Evolutionary conservation across 1,140 invertebrate genomes (phyloP).

Genomic region (Ephestia elutella): DNA sequence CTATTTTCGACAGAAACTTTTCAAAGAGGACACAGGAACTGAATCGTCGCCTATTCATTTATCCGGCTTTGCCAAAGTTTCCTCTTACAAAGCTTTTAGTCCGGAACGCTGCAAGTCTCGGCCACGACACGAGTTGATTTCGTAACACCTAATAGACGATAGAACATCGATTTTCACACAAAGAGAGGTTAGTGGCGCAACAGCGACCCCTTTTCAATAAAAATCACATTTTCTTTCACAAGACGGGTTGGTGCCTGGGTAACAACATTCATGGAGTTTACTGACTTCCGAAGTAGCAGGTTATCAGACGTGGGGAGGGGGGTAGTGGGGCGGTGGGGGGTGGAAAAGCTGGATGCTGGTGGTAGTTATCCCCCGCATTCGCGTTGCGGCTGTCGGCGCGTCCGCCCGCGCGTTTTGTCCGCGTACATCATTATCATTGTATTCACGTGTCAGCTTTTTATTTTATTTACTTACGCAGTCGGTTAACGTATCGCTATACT

Average conservation of each 20-base stretch:
- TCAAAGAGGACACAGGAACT: not conserved
- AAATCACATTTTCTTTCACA: conserved; percentile 66
- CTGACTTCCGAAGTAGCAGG: conserved; percentile 71
- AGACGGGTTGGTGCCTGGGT: conserved; percentile 54
- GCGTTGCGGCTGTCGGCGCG: conserved; percentile 49
- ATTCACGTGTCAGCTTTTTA: conserved; percentile 36
- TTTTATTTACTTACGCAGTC: conserved; percentile 39
- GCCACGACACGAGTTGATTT: conserved; percentile 33
- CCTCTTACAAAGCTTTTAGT: conserved; percentile 26
- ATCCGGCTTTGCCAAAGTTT: conserved; percentile 8
- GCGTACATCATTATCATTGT: conserved; percentile 22
- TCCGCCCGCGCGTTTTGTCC: conserved; percentile 37
- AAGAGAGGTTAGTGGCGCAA: conserved; percentile 39
- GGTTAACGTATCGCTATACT: conserved; percentile 20
- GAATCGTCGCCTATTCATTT: conserved; percentile 1
- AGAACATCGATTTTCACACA: conserved; percentile 55
- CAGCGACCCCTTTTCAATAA: conserved; percentile 62
- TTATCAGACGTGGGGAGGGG: conserved; percentile 56
- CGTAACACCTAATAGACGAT: conserved; percentile 45
- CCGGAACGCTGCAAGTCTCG: conserved; percentile 15
- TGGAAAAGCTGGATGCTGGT: conserved; percentile 52
- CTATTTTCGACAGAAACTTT: not conserved
- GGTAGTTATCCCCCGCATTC: conserved; percentile 60
- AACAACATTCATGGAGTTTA: conserved; percentile 67
- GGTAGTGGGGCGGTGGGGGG: conserved; percentile 25